A percentile compares a stretch with the other conserved stretches of the same genome.
phyloP scores from a whole-genome alignment of 1,140 invertebrate genomes.

The Drosophila lacertosa region DNA sequence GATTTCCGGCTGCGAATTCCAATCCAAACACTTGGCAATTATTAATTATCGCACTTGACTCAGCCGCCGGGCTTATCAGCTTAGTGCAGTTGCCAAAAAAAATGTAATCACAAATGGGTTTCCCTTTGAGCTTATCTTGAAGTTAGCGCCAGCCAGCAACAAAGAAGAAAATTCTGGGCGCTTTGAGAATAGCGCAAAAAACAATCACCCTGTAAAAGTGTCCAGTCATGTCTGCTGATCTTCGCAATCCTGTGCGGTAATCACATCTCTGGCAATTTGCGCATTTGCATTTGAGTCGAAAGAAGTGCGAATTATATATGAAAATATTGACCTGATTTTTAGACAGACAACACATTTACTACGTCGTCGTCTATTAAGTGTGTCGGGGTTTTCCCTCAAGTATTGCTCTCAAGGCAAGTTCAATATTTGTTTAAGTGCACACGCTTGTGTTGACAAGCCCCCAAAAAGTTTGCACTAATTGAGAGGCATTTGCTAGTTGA shows the following conservation, averaged over 20 bases:
- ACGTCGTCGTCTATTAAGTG: background rate
- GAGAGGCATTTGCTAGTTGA: background rate
- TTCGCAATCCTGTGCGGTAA: background rate
- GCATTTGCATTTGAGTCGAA: slow-evolving; percentile 26
- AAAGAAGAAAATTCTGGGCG: background rate
- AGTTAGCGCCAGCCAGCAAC: background rate
- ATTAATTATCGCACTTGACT: slow-evolving; percentile 10
- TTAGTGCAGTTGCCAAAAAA: background rate
- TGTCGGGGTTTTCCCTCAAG: background rate
- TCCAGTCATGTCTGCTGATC: slow-evolving; percentile 8
- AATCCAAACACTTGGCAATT: slow-evolving; percentile 11
- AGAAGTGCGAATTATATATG: slow-evolving; percentile 28
- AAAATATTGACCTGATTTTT: slow-evolving; percentile 39
- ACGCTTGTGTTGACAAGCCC: slow-evolving; percentile 20
- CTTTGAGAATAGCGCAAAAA: background rate
- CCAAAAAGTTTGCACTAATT: background rate
- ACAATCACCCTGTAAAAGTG: slow-evolving; percentile 14
- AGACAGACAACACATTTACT: background rate
- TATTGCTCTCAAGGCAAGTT: background rate
- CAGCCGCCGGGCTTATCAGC: background rate
- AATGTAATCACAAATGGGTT: slow-evolving; percentile 6
- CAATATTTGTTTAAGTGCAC: slow-evolving; percentile 11
- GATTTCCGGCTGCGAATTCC: slow-evolving; percentile 32
- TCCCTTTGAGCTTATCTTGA: background rate
- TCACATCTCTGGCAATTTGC: slow-evolving; percentile 7